Percentiles rank a stretch among this genome's conserved stretches.
Conservation (phyloP, 2,113 vertebrate genomes). For the Austrofundulus limnaeus region DNA sequence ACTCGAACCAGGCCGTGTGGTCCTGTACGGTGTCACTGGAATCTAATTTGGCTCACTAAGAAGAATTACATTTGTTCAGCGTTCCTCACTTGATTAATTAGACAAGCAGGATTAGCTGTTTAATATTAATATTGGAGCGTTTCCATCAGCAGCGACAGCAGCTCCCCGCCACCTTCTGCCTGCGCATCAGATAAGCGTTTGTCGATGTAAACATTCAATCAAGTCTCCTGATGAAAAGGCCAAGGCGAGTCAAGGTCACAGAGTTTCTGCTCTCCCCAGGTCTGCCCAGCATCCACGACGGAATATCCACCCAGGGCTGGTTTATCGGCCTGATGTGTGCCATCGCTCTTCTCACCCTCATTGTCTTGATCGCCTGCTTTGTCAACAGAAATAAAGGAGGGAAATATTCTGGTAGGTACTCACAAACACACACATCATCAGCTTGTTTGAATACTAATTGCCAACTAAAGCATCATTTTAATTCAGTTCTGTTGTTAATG, state of each 20-base stretch:
- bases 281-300: slow-evolving; percentile 86
- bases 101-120: slow-evolving; percentile 76
- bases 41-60: slow-evolving; percentile 58
- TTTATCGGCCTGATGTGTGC: slow-evolving; percentile 97
- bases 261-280: slow-evolving; percentile 75
- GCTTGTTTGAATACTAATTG: slow-evolving; percentile 52
- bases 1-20: slow-evolving; percentile 30
- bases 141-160: slow-evolving; percentile 45
- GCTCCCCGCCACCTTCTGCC: slow-evolving; percentile 33
- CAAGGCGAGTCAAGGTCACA: slow-evolving; percentile 69
- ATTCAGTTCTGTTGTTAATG: slow-evolving; percentile 44
- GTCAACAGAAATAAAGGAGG: slow-evolving; percentile 96
- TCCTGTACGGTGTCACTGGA: slow-evolving; percentile 36
- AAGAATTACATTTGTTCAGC: slow-evolving; percentile 74
- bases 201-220: slow-evolving; percentile 73
- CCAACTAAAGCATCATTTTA: slow-evolving; percentile 39
- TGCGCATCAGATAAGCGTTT: slow-evolving; percentile 51
- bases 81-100: slow-evolving; percentile 75
- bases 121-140: slow-evolving; percentile 75
- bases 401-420: slow-evolving; percentile 92
- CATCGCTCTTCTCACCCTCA: slow-evolving; percentile 90
- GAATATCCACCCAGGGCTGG: slow-evolving; percentile 94
- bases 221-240: slow-evolving; percentile 65
- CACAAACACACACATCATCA: slow-evolving; percentile 21
- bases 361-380: slow-evolving; percentile 90